Evolutionary conservation across 2,113 vertebrate genomes (phyloP).

Genomic region (Canis aureus): DNA sequence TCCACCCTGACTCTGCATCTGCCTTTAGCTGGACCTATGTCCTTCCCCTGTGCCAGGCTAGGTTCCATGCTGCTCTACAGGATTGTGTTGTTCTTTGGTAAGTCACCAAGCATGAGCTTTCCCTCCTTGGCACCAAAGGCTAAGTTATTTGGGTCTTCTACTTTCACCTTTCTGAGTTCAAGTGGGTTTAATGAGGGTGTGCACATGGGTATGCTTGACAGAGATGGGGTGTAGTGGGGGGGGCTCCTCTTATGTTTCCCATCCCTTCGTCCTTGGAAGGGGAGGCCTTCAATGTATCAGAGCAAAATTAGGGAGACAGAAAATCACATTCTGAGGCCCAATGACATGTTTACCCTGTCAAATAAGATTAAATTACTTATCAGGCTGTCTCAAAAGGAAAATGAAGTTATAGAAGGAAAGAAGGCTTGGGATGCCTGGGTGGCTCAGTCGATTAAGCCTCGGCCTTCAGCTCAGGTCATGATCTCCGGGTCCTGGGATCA

Average conservation of each 20-base stretch:
- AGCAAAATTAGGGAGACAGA: not conserved
- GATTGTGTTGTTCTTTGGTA: not conserved
- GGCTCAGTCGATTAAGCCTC: no score
- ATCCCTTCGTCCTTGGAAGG: not conserved
- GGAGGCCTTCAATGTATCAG: not conserved
- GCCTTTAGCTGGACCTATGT: not conserved
- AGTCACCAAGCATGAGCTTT: not conserved
- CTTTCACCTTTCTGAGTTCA: not conserved
- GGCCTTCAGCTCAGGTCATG: no score
- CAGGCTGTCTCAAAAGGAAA: not conserved
- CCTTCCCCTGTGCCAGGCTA: not conserved
- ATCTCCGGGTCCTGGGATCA: no score
- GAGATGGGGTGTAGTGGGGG: not conserved
- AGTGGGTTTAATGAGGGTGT: not conserved
- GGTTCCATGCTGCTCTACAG: not conserved
- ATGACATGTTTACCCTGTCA: not conserved
- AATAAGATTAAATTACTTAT: not conserved
- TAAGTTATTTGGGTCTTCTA: not conserved
- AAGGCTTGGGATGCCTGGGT: not conserved
- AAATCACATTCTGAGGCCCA: conserved; percentile 8
- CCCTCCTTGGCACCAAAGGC: not conserved
- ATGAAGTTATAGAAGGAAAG: not conserved
- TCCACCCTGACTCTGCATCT: not conserved
- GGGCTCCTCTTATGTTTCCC: not conserved
- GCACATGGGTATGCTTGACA: not conserved